Evolutionary conservation across 1,140 invertebrate genomes (phyloP).

Genomic region (Notospermus geniculatus): DNA sequence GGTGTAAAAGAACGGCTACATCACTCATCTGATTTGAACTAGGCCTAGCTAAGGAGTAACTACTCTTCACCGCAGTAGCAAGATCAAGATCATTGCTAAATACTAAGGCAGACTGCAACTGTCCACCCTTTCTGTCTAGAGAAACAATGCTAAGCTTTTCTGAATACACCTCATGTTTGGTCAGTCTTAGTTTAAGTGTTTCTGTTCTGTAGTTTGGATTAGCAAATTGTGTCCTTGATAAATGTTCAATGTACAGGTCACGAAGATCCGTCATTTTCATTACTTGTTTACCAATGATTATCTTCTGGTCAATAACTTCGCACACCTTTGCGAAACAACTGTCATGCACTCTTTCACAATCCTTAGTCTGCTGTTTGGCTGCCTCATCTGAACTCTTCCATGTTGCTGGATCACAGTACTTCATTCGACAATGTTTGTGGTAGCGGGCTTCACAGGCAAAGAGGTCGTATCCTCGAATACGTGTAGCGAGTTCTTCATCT

Average conservation of each 20-base stretch:
- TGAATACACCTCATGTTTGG: background rate
- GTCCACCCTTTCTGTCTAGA: background rate
- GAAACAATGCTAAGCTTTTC: slow-evolving; percentile 1
- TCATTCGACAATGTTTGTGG: slow-evolving; percentile 8
- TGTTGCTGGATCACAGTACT: background rate
- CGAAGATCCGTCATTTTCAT: background rate
- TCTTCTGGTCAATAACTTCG: slow-evolving; percentile 9
- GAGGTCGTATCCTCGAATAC: slow-evolving; percentile 9
- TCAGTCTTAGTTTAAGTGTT: background rate
- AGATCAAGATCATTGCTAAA: slow-evolving; percentile 6
- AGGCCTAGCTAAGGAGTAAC: background rate
- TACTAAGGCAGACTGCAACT: background rate
- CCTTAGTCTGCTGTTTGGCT: background rate
- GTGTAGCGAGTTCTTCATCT: background rate
- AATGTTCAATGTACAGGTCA: background rate
- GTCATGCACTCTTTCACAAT: too few relatives aligned
- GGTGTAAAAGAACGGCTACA: background rate
- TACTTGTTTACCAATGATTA: background rate
- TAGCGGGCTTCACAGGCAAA: slow-evolving; percentile 1
- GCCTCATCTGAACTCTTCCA: background rate
- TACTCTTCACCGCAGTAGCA: background rate
- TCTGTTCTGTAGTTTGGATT: slow-evolving; percentile 3
- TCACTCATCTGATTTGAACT: slow-evolving; percentile 4
- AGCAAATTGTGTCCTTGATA: background rate
- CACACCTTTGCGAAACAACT: background rate